Evolutionary conservation across 2,797 vertebrate genomes (phyloP).

Genomic region (Tinamus major): DNA sequence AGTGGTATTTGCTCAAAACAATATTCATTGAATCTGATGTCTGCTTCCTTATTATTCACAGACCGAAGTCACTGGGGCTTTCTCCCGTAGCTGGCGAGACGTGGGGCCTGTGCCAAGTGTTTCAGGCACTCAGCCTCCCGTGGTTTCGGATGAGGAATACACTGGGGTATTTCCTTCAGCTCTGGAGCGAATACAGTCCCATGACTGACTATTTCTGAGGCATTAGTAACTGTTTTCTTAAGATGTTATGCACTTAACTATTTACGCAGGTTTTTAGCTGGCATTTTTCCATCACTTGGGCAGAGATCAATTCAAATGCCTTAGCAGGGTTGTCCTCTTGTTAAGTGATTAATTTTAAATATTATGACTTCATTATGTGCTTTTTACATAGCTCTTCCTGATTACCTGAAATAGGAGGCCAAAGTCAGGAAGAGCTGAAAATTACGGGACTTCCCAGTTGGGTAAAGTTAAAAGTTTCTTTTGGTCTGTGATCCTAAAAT

Average conservation of each 20-base stretch:
- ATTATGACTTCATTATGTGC: background rate
- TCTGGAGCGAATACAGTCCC: background rate
- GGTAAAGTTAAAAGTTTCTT: too few relatives aligned
- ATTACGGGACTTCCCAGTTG: background rate
- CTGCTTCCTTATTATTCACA: background rate
- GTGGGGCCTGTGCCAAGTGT: background rate
- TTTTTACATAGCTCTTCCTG: background rate
- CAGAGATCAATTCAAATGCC: background rate
- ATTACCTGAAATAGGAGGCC: background rate
- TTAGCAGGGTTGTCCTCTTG: background rate
- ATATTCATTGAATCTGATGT: constrained; percentile 43
- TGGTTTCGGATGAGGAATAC: background rate
- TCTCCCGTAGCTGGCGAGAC: background rate
- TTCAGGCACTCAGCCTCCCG: background rate
- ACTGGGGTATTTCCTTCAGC: background rate
- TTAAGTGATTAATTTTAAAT: background rate
- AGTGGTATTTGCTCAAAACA: constrained; percentile 65
- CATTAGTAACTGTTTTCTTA: background rate
- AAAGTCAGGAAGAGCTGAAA: background rate
- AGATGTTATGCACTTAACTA: background rate
- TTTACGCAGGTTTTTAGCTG: background rate
- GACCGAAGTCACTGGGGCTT: background rate
- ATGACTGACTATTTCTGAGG: background rate
- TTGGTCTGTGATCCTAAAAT: background rate
- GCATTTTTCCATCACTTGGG: background rate